Conservation (phyloP, 2,888 invertebrate genomes). For the Troides oblongomaculatus region DNA sequence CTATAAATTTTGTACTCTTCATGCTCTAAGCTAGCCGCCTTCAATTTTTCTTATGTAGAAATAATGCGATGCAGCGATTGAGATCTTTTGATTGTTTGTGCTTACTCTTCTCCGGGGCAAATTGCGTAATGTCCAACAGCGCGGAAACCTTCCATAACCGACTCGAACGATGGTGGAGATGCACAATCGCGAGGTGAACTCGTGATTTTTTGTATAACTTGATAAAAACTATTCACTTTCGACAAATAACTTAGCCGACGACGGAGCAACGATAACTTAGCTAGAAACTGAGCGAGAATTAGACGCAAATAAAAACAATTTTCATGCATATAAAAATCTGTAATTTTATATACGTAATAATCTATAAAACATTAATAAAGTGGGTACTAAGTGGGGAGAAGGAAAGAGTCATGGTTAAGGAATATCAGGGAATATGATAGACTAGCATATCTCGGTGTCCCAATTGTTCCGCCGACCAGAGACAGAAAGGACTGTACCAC, state of each 20-base stretch:
- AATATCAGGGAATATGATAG: too few relatives aligned
- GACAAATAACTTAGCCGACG: background rate
- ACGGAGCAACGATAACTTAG: too few relatives aligned
- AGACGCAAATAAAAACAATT: too few relatives aligned
- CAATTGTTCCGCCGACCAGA: too few relatives aligned
- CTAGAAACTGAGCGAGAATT: too few relatives aligned
- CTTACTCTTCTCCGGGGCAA: conserved; percentile 14
- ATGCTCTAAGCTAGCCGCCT: background rate
- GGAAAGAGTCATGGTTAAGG: too few relatives aligned
- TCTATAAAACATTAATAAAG: too few relatives aligned
- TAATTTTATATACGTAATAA: too few relatives aligned
- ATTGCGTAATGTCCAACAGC: conserved; percentile 15
- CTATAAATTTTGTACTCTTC: background rate
- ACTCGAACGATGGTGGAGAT: background rate
- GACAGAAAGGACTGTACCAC: too few relatives aligned
- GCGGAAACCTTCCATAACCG: conserved; percentile 5
- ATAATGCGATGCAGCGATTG: conserved; percentile 10
- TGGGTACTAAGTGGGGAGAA: too few relatives aligned
- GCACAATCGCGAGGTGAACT: background rate
- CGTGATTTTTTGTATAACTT: background rate
- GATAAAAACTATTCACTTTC: background rate
- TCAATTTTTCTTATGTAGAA: conserved; percentile 6
- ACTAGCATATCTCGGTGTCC: too few relatives aligned
- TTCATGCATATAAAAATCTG: too few relatives aligned
- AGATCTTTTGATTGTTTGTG: conserved; percentile 14